Base-by-base conservation (phyloP, 2,113 vertebrate genomes). In the Genyomyrus donnyi region DNA sequence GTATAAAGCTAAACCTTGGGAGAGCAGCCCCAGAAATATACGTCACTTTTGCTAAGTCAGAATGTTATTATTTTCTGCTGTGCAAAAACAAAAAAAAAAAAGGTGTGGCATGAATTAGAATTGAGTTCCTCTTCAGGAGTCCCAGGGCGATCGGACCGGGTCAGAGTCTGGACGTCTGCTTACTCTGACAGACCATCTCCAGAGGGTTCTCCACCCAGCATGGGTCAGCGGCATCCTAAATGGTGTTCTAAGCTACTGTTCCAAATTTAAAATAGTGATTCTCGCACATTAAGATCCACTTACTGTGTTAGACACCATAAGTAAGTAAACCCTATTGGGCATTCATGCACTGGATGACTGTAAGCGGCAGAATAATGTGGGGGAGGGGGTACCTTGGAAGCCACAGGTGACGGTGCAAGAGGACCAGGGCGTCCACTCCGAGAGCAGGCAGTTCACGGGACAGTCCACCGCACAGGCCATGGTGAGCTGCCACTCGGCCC, bases 351-450 rank as follows among this genome's bases (percentile, higher is more conserved):
- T 80, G 74, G 17, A 42, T 42, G 31, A 80, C 35, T 42, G 31
- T 21, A 8, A 42, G 35, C 15, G 6, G 1, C 35, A 39, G 83
- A 5, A 3, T 84, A 27, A 27, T 0, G 17, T 0, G 50, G 39
- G 31, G 27, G 2, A 10, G 48, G 49, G n/a, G 5, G 50, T 97
- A 99, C 98, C 98, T 93, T 95, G 96, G 2, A 93, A 90, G 0
- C 98, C 98, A 77, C 98, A 99, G 1, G 96, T 96, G 70, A 96
- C 97, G 5, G 98, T 98, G 90, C 98, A 99, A 27, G 96, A 94
- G 0, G 96, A 97, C 98, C 98, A 99, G 2, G 95, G n/a, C 0
- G 98, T 97, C 98, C 98, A 99, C 0, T 96, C 96, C 0, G 98
- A 98, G 48, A 99, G 96, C 24, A 94, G 94, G 92, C 98, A 99